A percentile compares a stretch with the other conserved stretches of the same genome.
phyloP scores from a whole-genome alignment of 2,797 vertebrate genomes.

The Chaunax sp. region DNA sequence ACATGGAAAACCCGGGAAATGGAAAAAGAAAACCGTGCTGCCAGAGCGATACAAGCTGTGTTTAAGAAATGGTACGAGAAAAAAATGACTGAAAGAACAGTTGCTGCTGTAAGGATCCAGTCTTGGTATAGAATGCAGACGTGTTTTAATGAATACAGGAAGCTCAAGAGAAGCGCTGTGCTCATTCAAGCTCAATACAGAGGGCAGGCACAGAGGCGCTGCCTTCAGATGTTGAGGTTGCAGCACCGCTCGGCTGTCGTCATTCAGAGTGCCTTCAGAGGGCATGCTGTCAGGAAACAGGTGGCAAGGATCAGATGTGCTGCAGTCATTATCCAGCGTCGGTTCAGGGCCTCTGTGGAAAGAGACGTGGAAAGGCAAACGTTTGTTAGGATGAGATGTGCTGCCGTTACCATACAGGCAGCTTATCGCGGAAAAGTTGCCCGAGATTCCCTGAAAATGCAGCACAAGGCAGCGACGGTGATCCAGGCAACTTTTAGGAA shows the following conservation, averaged over 20 bases:
- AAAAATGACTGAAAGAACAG: conserved; percentile 55
- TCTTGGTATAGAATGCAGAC: conserved; percentile 88
- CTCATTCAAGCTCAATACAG: conserved; percentile 87
- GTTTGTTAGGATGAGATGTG: conserved; percentile 79
- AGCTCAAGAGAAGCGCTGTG: conserved; percentile 70
- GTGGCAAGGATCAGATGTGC: conserved; percentile 70
- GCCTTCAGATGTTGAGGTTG: conserved; percentile 63
- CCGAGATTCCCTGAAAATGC: conserved; percentile 73
- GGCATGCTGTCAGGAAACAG: conserved; percentile 70
- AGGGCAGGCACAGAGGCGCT: conserved; percentile 66
- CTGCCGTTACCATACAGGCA: conserved; percentile 84
- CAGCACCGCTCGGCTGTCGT: conserved; percentile 78
- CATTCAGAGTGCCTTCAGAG: conserved; percentile 88
- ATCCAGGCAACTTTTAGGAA: conserved; percentile 88
- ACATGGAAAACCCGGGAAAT: conserved; percentile 80
- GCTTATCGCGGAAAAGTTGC: conserved; percentile 82
- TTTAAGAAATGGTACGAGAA: conserved; percentile 82
- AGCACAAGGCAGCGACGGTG: conserved; percentile 72
- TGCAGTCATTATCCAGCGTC: conserved; percentile 84
- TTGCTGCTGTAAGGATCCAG: conserved; percentile 87
- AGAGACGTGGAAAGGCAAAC: conserved; percentile 62
- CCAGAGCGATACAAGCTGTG: conserved; percentile 81
- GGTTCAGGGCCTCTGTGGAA: conserved; percentile 81
- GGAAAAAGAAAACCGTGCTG: conserved; percentile 72
- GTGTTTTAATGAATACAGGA: conserved; percentile 73